Evolutionary conservation across 1,140 invertebrate genomes (phyloP), one percentile per base, ranked within the genome.

Genomic region (Anagrus nilaparvatae): DNA sequence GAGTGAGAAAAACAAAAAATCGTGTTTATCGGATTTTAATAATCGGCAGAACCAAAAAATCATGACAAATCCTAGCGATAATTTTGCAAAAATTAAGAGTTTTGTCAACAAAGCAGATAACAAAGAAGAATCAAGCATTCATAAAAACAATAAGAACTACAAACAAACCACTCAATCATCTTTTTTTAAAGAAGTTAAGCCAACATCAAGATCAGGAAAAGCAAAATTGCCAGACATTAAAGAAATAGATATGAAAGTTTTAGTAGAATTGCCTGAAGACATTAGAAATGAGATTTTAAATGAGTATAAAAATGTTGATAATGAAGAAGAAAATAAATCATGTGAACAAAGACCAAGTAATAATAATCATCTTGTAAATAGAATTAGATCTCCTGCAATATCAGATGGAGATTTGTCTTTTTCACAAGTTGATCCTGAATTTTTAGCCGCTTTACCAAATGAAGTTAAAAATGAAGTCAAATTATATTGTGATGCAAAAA

Each of bases 261-360:
- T 82, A 34, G 62, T 72, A 17, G 72, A 74, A 50, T 56, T 82
- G 23, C 80, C 79, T 0, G 64, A 72, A 45, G 73, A 79, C 32
- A 71, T 82, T 18, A 53, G 71, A 43, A 65, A 69, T 23, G 80
- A 84, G 65, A 68, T 84, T 42, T 56, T 80, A 2, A 60, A 70
- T 34, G 69, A 77, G 48, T 75, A 74, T 30, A 66, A 65, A 49
- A 59, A 43, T 7, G 49, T 47, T 24, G 39, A 49, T 14, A 38
- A 39, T 16, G 21, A 47, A 30, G 13, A 10, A 13, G 25, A 46
- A 47, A 32, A 34, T 18, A 13, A 40, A 38, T 28, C 8, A 31
- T 38, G 23, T n/a, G 23, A 47, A 29, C 27, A 20, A 16, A 14
- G 10, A 37, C 16, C n/a, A 16, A 32, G 20, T 32, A 12, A 33